Base-by-base conservation (phyloP, 1,140 invertebrate species). In the Ganaspis sp. region DNA sequence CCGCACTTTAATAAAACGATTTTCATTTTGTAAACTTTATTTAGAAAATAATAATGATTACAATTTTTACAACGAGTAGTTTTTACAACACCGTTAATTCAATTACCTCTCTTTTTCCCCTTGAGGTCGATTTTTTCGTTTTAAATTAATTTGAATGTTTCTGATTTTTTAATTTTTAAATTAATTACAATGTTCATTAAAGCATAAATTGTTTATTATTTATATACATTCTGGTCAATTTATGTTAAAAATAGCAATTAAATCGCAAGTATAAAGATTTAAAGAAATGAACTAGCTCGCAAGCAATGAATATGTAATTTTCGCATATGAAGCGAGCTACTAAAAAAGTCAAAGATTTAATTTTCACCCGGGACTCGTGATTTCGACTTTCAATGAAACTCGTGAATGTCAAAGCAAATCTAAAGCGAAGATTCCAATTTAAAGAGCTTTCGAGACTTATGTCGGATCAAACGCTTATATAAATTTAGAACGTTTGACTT, bases 271-370 rank as follows among this genome's bases (percentile, higher is more conserved):
- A 11, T 40, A 4, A 4, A 15, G 42, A 45, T 15, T 15, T 12
- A 45, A 15, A 45, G 42, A 45, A 15, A 4, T 15, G 4, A 69
- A 69, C 73, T 49, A 69, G 73, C 54, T 70, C 49, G 49, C 58
- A 54, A 34, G 64, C 17, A 74, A 74, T 74, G 73, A 74, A 74
- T 74, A 74, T 74, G 73, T 74, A 74, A 58, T 26, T 23, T 73
- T 74, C 69, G 64, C 64, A 29, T 40, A 37, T 37, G 53, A 17
- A 15, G n/a, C 12, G 40, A 64, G 40, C 64, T 70, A 53, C 40
- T 74, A 53, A 34, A 74, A 74, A 74, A 70, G 45, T 64, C 58
- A 74, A 40, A 54, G 40, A 74, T 74, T 74, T 74, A 74, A 74
- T 74, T 74, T 74, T 53, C 64, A 49, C 64, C 53, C 73, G 42